phyloP scores from a whole-genome alignment of 2,888 invertebrate species.

The Eupithecia exiguata region DNA sequence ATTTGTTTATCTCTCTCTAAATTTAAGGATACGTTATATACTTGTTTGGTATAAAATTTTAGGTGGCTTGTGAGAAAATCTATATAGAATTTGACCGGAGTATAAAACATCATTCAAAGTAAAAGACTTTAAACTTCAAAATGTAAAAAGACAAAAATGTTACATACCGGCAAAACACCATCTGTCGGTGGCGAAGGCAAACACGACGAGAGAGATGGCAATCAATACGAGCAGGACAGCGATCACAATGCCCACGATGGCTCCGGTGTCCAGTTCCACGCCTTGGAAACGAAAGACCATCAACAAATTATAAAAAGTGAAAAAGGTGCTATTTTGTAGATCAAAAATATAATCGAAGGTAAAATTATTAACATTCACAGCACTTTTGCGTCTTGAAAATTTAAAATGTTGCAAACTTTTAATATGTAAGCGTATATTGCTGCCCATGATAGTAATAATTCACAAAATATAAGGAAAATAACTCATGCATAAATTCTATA shows the following conservation, averaged over 20 bases:
- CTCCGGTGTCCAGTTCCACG: constrained; percentile 88
- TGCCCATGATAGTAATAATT: neutral
- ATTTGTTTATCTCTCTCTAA: too few relatives aligned
- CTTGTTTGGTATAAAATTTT: neutral
- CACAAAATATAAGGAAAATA: neutral
- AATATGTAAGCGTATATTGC: neutral
- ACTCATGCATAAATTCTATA: neutral
- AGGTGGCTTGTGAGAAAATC: neutral
- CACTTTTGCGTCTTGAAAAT: neutral
- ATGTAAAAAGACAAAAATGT: neutral
- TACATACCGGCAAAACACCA: constrained; percentile 95
- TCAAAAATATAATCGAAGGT: neutral
- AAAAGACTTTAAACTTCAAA: neutral
- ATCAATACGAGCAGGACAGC: constrained; percentile 87
- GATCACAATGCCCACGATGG: constrained; percentile 90
- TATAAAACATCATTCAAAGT: neutral
- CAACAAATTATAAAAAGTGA: neutral
- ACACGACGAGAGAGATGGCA: constrained; percentile 86
- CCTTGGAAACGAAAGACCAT: constrained; percentile 67
- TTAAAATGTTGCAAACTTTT: neutral
- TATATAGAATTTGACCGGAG: neutral
- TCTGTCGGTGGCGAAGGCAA: constrained; percentile 91
- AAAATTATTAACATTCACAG: neutral
- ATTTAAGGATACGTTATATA: neutral
- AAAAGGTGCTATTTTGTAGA: neutral